A percentile compares a stretch with the other conserved stretches of the same genome.
These are phyloP conservation scores for Litoditis marina DNA, from an alignment of 2,888 invertebrate genomes.

Conservation along the genomic window DNA sequence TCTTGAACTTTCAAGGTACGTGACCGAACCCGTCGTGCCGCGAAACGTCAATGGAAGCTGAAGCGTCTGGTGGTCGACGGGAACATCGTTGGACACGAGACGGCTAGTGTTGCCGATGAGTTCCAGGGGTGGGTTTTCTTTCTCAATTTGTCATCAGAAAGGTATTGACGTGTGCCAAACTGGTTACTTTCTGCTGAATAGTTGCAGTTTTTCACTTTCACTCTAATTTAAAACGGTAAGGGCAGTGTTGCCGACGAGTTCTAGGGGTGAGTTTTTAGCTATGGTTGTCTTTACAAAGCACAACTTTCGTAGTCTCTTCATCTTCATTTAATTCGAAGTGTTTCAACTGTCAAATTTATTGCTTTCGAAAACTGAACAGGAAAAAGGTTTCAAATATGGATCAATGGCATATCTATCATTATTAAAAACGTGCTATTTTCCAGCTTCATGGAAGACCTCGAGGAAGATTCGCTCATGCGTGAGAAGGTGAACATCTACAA, in stretches of 20 bases:
- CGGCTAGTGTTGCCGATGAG: constrained; percentile 62
- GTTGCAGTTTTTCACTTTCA: no score
- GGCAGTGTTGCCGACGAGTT: constrained; percentile 62
- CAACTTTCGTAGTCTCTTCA: no score
- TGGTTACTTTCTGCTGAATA: no score
- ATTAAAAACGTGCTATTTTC: constrained; percentile 70
- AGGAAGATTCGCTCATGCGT: constrained; percentile 85
- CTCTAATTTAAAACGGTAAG: constrained; percentile 62
- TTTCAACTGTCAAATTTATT: no score
- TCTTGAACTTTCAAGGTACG: constrained; percentile 28
- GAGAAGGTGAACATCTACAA: constrained; percentile 88
- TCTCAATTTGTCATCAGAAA: constrained; percentile 57
- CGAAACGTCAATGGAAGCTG: constrained; percentile 82
- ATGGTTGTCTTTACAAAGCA: neutral
- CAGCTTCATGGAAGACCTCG: constrained; percentile 86
- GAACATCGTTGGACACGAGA: constrained; percentile 59
- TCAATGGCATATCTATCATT: constrained; percentile 68
- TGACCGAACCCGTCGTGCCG: constrained; percentile 72
- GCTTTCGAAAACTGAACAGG: no score
- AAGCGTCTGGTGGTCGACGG: constrained; percentile 73
- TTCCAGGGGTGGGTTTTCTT: constrained; percentile 37
- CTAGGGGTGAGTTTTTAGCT: constrained; percentile 28
- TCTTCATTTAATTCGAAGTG: no score
- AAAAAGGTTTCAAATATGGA: constrained; percentile 7
- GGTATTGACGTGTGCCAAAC: no score